Percentiles rank a stretch among this genome's conserved stretches.
phyloP scores from a whole-genome alignment of 2,797 vertebrate genomes.

The Spinus olivaceus region DNA sequence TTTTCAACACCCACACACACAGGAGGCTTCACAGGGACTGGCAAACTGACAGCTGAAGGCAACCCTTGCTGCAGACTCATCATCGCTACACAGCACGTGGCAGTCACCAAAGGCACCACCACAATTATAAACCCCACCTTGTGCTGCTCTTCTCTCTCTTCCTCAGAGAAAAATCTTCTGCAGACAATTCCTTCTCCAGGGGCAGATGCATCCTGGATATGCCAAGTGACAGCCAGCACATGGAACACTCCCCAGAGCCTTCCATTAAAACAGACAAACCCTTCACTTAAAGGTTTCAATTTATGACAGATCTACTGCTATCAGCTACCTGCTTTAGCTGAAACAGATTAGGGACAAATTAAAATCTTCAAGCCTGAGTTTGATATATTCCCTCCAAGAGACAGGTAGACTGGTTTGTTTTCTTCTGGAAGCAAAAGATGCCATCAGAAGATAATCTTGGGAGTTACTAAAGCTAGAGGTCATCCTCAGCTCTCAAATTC shows the following conservation, averaged over 20 bases:
- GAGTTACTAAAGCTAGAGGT: conserved; percentile 14
- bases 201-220: not conserved
- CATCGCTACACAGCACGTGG: fast-evolving
- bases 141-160: not conserved
- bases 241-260: not conserved
- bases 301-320: not conserved
- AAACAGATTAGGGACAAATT: conserved; percentile 5
- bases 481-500: not conserved
- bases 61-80: not conserved
- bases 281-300: conserved; percentile 3
- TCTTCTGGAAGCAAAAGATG: not conserved
- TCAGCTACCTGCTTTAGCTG: not conserved
- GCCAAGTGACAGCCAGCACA: conserved; percentile 24
- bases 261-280: not conserved
- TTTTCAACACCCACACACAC: not conserved
- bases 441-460: conserved; percentile 2
- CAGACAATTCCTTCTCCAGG: not conserved
- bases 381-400: not conserved
- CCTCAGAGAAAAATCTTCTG: not conserved
- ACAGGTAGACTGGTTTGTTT: not conserved
- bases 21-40: not conserved
- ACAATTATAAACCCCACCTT: fast-evolving
- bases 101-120: not conserved
- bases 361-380: not conserved
- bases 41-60: not conserved